Conservation (phyloP, 2,797 vertebrate genomes). For the Cossypha heuglini region DNA sequence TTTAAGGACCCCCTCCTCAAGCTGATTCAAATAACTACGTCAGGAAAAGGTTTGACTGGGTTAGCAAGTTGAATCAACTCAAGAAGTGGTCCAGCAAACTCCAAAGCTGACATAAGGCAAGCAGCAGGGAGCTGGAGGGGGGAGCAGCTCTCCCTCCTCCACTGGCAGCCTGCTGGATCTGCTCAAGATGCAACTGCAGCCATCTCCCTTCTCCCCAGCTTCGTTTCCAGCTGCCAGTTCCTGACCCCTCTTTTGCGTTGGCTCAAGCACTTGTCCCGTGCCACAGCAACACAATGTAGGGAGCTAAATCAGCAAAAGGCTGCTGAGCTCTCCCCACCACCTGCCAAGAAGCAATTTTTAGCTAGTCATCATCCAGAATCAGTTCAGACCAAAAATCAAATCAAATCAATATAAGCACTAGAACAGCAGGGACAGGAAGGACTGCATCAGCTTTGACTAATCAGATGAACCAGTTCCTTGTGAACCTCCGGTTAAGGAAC, state of each 20-base stretch:
- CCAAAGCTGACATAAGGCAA: background rate
- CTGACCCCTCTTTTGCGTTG: rapidly evolving
- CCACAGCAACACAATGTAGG: rapidly evolving
- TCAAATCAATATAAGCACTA: background rate
- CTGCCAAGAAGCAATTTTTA: background rate
- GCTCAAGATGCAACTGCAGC: background rate
- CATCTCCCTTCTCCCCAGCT: background rate
- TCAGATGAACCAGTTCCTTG: background rate
- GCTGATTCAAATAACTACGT: background rate
- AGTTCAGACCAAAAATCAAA: background rate
- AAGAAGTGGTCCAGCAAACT: background rate
- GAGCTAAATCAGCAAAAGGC: background rate
- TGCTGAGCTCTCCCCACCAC: rapidly evolving
- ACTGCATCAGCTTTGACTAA: background rate
- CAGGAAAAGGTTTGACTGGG: background rate
- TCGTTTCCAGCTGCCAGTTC: background rate
- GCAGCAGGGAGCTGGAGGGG: background rate
- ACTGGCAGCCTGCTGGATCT: background rate
- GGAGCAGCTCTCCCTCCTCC: background rate
- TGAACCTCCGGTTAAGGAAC: background rate
- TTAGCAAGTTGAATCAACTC: background rate
- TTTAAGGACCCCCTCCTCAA: background rate
- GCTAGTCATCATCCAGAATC: background rate
- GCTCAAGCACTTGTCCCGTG: background rate
- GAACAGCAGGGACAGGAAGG: background rate